Base-by-base conservation (phyloP, 2,888 invertebrate species). In the Urechis unicinctus region DNA sequence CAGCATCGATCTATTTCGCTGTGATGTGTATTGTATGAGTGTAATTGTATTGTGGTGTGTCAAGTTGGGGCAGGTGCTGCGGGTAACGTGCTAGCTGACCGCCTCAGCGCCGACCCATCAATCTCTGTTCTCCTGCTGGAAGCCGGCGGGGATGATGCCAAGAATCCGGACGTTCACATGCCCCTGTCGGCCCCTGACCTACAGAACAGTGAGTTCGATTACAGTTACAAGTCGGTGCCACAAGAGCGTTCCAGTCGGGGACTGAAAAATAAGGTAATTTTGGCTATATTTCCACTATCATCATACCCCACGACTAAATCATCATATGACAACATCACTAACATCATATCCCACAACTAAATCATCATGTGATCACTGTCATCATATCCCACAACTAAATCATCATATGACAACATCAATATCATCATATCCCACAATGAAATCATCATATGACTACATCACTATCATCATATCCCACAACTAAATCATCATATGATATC, bases 111-210 rank as follows among this genome's bases (percentile, higher is more conserved):
- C 59, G 63, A 69, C 48, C 59, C 62, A 1, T n/a, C 44, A 4
- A 56, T 64, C 13, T 59, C 53, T n/a, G 72, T 74, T 6, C 63
- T 75, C 22, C 53, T 74, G 25, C 55, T 74, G 42, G 74, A 74
- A 62, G 70, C 72, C 1, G 74, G 74, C 5, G 69, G 69, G 1
- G 62, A 67, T 31, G 68, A 69, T 2, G 90, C 91, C 0, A 88
- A 90, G 0, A 90, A 90, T 1, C 86, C 89, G 0, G 90, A 91
- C 73, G 88, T 91, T 50, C 49, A 53, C 52, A 57, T 60, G 31
- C 92, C 92, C 0, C 89, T 91, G 2, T 89, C 91, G 85, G 65
- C 67, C 2, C 60, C 66, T 1, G 61, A 68, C 24, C 57, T 69
- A 1, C 69, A 69, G 55, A 54, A 63, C 53, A 62, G 67, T 2